Evolutionary conservation across 2,797 vertebrate species (phyloP).

Genomic region (Channa striata): DNA sequence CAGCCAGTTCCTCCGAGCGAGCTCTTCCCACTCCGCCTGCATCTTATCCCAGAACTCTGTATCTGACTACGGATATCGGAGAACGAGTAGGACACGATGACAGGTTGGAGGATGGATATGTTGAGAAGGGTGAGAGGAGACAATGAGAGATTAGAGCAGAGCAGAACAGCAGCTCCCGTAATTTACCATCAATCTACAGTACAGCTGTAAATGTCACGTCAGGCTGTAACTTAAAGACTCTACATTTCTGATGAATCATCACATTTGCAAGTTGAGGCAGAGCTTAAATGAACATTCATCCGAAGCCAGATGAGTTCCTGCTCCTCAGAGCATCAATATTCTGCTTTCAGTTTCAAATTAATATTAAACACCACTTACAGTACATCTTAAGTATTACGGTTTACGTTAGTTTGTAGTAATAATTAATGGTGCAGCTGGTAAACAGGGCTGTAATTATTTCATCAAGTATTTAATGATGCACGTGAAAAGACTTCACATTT

Average conservation of each 20-base stretch:
- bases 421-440: neutral
- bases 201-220: conserved; percentile 62
- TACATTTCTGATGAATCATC: conserved; percentile 50
- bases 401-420: neutral
- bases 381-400: neutral
- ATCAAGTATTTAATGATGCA: neutral
- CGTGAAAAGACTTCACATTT: conserved; percentile 3
- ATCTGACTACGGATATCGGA: conserved; percentile 89
- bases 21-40: conserved; percentile 99
- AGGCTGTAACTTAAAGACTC: conserved; percentile 27
- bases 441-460: neutral
- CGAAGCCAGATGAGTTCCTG: neutral
- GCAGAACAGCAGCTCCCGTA: conserved; percentile 45
- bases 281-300: conserved; percentile 6
- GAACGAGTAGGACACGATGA: neutral
- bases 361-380: too few species aligned
- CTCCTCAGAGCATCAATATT: too few species aligned
- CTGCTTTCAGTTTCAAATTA: neutral
- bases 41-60: conserved; percentile 99
- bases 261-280: conserved; percentile 33
- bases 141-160: conserved; percentile 50
- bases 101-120: conserved; percentile 7
- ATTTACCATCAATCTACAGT: conserved; percentile 42
- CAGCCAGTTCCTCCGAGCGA: conserved; percentile 97
- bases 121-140: conserved; percentile 9